Evolutionary conservation across 2,797 vertebrate species (phyloP).

Genomic region (Protonibea diacanthus): DNA sequence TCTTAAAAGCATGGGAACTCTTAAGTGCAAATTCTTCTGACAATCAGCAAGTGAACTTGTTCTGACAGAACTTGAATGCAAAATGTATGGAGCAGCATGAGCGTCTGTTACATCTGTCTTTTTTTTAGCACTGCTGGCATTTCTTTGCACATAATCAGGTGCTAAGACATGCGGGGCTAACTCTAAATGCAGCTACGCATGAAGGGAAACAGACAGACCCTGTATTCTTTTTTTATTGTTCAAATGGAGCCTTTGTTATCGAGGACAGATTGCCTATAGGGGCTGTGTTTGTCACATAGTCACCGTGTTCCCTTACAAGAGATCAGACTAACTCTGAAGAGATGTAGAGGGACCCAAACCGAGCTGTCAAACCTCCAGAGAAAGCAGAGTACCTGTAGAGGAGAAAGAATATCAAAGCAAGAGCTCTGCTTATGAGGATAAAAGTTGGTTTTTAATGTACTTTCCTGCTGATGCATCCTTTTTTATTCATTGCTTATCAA

Average conservation of each 20-base stretch:
- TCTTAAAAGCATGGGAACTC: constrained; percentile 42
- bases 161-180: constrained; percentile 25
- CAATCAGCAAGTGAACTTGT: constrained; percentile 33
- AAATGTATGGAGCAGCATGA: constrained; percentile 18
- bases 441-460: constrained; percentile 30
- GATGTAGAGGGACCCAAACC: constrained; percentile 35
- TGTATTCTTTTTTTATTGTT: constrained; percentile 38
- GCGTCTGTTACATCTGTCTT: not conserved
- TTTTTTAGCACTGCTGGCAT: constrained; percentile 15
- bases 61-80: constrained; percentile 40
- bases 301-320: constrained; percentile 42
- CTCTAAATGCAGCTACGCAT: constrained; percentile 29
- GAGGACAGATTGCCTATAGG: constrained; percentile 36
- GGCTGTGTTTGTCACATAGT: constrained; percentile 50
- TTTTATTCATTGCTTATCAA: not conserved
- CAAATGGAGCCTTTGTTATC: constrained; percentile 49
- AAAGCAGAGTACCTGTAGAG: constrained; percentile 26
- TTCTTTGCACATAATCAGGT: constrained; percentile 38
- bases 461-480: constrained; percentile 11
- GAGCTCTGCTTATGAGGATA: constrained; percentile 22
- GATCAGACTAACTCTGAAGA: constrained; percentile 45
- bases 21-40: constrained; percentile 11
- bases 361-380: constrained; percentile 53
- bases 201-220: constrained; percentile 26
- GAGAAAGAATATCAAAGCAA: constrained; percentile 49